These are phyloP conservation scores for Cryptosula pallasiana DNA, from an alignment of 2,888 invertebrate genomes.

Conservation along the genomic window DNA sequence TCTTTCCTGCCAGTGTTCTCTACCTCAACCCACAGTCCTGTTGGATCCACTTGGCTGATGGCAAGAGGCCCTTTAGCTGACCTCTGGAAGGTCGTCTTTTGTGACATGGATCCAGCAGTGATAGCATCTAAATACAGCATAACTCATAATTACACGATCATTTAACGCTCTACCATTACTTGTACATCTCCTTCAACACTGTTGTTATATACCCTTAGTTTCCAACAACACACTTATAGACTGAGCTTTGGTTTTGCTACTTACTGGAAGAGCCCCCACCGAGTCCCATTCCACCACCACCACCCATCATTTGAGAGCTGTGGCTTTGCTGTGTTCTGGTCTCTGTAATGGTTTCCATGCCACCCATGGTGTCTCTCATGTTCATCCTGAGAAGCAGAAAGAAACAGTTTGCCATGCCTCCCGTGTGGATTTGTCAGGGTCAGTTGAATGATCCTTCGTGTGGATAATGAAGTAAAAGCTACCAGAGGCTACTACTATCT, in stretches of 20 bases:
- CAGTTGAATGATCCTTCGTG: too few species aligned
- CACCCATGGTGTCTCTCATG: conserved; percentile 21
- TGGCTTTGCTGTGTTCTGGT: conserved; percentile 21
- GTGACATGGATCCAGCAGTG: conserved; percentile 39
- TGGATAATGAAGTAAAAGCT: too few species aligned
- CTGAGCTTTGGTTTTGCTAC: not conserved
- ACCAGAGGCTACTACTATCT: too few species aligned
- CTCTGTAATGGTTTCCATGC: conserved; percentile 1
- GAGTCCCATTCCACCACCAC: conserved; percentile 25
- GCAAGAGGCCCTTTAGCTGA: conserved; percentile 56
- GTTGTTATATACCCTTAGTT: too few species aligned
- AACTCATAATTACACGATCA: too few species aligned
- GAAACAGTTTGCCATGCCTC: not conserved
- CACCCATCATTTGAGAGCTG: not conserved
- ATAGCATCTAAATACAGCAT: not conserved
- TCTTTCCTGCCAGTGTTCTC: conserved; percentile 56
- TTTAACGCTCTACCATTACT: too few species aligned
- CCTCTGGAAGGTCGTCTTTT: conserved; percentile 58
- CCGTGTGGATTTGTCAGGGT: too few species aligned
- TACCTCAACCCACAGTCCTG: conserved; percentile 55
- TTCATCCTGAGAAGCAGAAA: not conserved
- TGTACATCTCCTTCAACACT: too few species aligned
- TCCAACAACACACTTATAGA: too few species aligned
- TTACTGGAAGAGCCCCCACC: conserved; percentile 22
- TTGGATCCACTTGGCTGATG: conserved; percentile 54